A percentile compares a stretch with the other conserved stretches of the same genome.
Evolutionary conservation across 2,113 vertebrate species (phyloP).

Genomic region (Serranochromis macrocephalus): DNA sequence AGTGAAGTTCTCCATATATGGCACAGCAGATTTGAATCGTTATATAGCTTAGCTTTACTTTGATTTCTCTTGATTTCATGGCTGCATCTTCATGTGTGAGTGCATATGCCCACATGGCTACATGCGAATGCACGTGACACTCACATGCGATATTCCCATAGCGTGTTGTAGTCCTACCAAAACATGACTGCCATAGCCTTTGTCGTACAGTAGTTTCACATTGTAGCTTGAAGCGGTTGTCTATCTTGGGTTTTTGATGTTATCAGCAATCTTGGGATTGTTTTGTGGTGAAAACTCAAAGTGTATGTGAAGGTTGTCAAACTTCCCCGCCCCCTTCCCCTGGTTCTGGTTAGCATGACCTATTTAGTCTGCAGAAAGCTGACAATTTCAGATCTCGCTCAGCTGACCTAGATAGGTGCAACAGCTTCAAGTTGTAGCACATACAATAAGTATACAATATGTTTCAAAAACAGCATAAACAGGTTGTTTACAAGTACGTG

Average conservation of each 20-base stretch:
- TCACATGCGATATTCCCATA: not conserved
- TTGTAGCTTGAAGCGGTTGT: not conserved
- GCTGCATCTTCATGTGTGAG: not conserved
- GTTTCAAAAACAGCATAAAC: not conserved
- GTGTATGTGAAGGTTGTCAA: slow-evolving; percentile 21
- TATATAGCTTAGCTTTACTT: not conserved
- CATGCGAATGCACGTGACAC: not conserved
- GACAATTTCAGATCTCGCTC: slow-evolving; percentile 52
- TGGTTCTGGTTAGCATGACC: slow-evolving; percentile 60
- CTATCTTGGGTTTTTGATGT: slow-evolving; percentile 3
- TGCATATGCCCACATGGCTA: not conserved
- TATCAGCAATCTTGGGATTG: slow-evolving; percentile 23
- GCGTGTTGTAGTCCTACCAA: not conserved
- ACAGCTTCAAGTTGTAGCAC: not conserved
- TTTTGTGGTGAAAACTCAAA: slow-evolving; percentile 22
- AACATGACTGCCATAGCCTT: not conserved
- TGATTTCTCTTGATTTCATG: not conserved
- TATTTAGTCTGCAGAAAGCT: slow-evolving; percentile 66
- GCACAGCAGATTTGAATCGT: not conserved
- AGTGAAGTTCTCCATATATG: not conserved
- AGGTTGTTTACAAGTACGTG: not conserved
- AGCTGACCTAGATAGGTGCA: slow-evolving; percentile 61
- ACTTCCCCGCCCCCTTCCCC: not conserved
- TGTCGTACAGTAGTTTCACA: not conserved
- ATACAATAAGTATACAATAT: not conserved